Conservation (phyloP, 2,113 vertebrate species). For the Otus sunia region DNA sequence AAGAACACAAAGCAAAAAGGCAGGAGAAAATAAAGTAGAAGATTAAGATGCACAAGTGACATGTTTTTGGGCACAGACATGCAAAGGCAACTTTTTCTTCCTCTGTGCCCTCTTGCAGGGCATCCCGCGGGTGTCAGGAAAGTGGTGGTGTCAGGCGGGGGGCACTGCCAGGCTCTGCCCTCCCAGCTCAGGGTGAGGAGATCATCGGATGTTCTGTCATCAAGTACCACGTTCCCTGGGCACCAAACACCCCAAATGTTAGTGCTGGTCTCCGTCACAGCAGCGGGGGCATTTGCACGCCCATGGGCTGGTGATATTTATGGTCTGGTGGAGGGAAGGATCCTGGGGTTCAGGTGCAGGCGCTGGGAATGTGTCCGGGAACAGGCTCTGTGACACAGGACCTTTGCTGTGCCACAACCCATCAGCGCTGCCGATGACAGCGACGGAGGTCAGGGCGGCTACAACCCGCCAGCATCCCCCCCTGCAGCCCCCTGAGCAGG, state of each 20-base stretch:
- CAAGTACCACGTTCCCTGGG: fast-evolving
- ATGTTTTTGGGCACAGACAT: not conserved
- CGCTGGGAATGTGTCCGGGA: not conserved
- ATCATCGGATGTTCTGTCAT: not conserved
- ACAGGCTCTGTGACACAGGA: not conserved
- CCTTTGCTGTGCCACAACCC: not conserved
- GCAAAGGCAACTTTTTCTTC: not conserved
- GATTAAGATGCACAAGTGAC: not conserved
- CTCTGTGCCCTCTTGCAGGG: not conserved
- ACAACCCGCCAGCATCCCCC: not conserved
- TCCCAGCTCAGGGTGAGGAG: fast-evolving
- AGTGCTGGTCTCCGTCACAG: fast-evolving
- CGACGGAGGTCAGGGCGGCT: not conserved
- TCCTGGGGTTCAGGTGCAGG: not conserved
- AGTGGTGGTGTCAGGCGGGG: no score
- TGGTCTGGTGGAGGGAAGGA: not conserved
- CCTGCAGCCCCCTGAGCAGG: not conserved
- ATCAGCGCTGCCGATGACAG: not conserved
- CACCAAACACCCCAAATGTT: not conserved
- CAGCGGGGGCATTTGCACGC: no score
- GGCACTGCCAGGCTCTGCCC: not conserved
- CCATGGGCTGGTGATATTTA: fast-evolving
- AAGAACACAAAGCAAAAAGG: not conserved
- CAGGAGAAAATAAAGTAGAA: not conserved
- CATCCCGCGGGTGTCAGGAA: not conserved